A percentile compares a stretch with the other conserved stretches of the same genome.
Conservation (phyloP, 2,888 invertebrate genomes). For the Nomada goodeniana region DNA sequence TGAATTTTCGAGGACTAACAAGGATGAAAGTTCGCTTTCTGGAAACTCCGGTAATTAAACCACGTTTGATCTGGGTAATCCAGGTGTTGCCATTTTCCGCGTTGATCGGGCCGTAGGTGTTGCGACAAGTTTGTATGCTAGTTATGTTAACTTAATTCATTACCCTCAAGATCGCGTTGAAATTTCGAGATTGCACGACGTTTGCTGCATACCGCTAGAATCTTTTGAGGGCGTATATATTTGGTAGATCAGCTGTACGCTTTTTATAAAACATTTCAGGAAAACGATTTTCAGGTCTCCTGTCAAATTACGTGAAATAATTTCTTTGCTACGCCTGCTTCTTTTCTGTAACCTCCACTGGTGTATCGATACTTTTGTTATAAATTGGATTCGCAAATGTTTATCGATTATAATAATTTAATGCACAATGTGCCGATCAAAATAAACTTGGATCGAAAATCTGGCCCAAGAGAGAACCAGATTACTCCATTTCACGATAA, state of each 20-base stretch:
- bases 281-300: too few relatives aligned
- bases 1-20: slow-evolving; percentile 48
- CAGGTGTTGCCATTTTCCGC: background rate
- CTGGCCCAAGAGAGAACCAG: background rate
- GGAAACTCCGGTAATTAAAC: slow-evolving; percentile 55
- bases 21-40: slow-evolving; percentile 46
- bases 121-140: slow-evolving; percentile 1
- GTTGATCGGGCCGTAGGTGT: background rate
- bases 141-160: slow-evolving; percentile 2
- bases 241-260: too few relatives aligned
- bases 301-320: too few relatives aligned
- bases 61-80: slow-evolving; percentile 18
- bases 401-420: background rate
- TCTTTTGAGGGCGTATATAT: too few relatives aligned
- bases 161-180: background rate
- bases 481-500: background rate
- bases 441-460: background rate
- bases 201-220: background rate
- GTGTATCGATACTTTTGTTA: too few relatives aligned
- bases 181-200: background rate
- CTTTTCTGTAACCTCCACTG: too few relatives aligned
- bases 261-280: too few relatives aligned
- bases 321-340: too few relatives aligned
- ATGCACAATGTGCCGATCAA: background rate
- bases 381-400: background rate